phyloP scores from a whole-genome alignment of 1,140 invertebrate species.

The Leucophenga varia region DNA sequence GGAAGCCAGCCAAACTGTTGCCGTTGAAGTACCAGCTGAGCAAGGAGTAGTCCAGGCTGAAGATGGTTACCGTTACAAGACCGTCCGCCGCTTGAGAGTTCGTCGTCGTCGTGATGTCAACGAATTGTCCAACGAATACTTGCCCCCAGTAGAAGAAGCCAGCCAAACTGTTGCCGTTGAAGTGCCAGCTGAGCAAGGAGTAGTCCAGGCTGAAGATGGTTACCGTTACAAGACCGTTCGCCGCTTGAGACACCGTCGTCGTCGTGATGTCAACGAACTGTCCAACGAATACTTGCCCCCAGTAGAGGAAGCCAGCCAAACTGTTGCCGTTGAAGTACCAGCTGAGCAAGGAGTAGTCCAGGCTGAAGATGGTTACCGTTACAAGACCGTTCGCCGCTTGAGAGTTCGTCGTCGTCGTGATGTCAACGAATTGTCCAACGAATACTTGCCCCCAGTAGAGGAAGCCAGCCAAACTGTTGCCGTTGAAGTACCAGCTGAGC shows the following conservation, averaged over 20 bases:
- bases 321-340: slow-evolving; percentile 8
- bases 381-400: slow-evolving; percentile 29
- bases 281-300: slow-evolving; percentile 35
- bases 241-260: slow-evolving; percentile 26
- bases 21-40: slow-evolving; percentile 14
- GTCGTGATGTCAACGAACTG: slow-evolving; percentile 40
- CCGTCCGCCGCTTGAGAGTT: slow-evolving; percentile 34
- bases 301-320: slow-evolving; percentile 20
- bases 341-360: slow-evolving; percentile 11
- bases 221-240: slow-evolving; percentile 46
- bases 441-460: slow-evolving; percentile 40
- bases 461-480: slow-evolving; percentile 15
- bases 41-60: slow-evolving; percentile 21
- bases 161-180: slow-evolving; percentile 29
- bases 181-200: slow-evolving; percentile 35
- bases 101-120: slow-evolving; percentile 38
- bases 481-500: slow-evolving; percentile 14
- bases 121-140: slow-evolving; percentile 30
- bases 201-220: slow-evolving; percentile 29
- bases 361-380: slow-evolving; percentile 32
- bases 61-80: slow-evolving; percentile 45
- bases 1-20: slow-evolving; percentile 14
- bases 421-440: slow-evolving; percentile 29
- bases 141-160: slow-evolving; percentile 26
- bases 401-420: slow-evolving; percentile 37